Base-by-base conservation (phyloP, 2,797 vertebrate genomes). In the Urosaurus nigricauda region DNA sequence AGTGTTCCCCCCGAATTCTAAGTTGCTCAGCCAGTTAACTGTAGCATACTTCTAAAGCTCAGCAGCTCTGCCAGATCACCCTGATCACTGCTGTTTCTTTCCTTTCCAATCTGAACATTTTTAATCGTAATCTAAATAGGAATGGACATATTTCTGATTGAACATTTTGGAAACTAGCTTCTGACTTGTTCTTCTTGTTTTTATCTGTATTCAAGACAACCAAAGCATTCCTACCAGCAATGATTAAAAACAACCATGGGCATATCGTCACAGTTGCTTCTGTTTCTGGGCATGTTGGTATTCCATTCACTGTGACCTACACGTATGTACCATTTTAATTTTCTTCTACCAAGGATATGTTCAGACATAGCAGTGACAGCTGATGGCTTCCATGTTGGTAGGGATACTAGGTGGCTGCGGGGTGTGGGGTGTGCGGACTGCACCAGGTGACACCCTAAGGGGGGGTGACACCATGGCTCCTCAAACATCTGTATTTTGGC, bases 201-300 rank as follows among this genome's bases (percentile, higher is more conserved):
- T 68, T 68, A 13, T 68, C 65, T 68, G 65, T 32, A 68, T 74
- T 88, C 77, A 93, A 97, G 97, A 97, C 97, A 63, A 94, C 96
- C 3, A 96, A 96, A 95, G 95, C 96, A 71, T 97, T 97, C 87
- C 95, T 97, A 47, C 97, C 97, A 35, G 71, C 90, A 70, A 97
- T 97, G 97, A 95, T 97, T 95, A 87, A 87, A 80, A 96, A 88
- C 53, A 97, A 97, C 78, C 92, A 96, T 0, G 97, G 97, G 37
- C 97, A 97, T 88, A 94, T 97, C 89, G 96, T 97, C 85, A 97
- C 96, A 0, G 94, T 97, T 92, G 96, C 96, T 70, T 97, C 97
- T 0, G 93, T 87, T 71, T 96, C 93, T 0, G 97, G 97, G 1
- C 93, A 96, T 97, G 97, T 29, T 97, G 97, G 97, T 97, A 94